A percentile compares a stretch with the other conserved stretches of the same genome.
Conservation (phyloP, 1,140 invertebrate genomes). For the Colletes gigas region DNA sequence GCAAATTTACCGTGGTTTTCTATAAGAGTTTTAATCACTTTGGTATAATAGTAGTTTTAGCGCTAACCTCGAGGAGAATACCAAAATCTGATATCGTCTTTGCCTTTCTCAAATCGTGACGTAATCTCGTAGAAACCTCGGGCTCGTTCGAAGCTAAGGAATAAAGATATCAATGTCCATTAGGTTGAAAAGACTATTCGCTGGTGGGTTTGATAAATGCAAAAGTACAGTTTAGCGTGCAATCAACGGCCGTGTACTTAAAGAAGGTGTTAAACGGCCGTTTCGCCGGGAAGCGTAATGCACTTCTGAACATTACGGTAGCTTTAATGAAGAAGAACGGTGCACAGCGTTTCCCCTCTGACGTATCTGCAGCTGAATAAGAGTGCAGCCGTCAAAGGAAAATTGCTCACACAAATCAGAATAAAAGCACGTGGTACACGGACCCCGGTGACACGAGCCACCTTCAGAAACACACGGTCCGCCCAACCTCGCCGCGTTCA, state of each 20-base stretch:
- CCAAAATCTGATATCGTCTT: too few relatives aligned
- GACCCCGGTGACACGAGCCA: conserved; percentile 1
- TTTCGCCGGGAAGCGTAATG: conserved; percentile 24
- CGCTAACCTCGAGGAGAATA: too few relatives aligned
- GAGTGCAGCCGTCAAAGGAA: conserved; percentile 32
- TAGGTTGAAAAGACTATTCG: too few relatives aligned
- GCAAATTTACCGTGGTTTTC: too few relatives aligned
- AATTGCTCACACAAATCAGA: conserved; percentile 33
- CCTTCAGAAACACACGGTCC: conserved; percentile 11
- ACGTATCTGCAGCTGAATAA: conserved; percentile 29
- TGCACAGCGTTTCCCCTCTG: conserved; percentile 13
- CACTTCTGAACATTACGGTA: conserved; percentile 6
- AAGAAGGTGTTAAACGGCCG: conserved; percentile 12
- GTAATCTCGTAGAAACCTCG: too few relatives aligned
- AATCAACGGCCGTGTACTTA: background rate
- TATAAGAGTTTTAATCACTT: too few relatives aligned
- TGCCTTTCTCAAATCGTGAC: too few relatives aligned
- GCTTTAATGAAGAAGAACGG: conserved; percentile 34
- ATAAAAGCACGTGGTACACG: conserved; percentile 6
- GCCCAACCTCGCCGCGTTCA: conserved; percentile 16
- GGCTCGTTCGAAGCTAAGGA: too few relatives aligned
- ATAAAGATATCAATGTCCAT: too few relatives aligned
- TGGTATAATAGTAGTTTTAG: too few relatives aligned
- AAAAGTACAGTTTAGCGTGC: too few relatives aligned
- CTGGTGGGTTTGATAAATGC: background rate